phyloP scores from a whole-genome alignment of 2,797 vertebrate species.

The Lophius americanus region DNA sequence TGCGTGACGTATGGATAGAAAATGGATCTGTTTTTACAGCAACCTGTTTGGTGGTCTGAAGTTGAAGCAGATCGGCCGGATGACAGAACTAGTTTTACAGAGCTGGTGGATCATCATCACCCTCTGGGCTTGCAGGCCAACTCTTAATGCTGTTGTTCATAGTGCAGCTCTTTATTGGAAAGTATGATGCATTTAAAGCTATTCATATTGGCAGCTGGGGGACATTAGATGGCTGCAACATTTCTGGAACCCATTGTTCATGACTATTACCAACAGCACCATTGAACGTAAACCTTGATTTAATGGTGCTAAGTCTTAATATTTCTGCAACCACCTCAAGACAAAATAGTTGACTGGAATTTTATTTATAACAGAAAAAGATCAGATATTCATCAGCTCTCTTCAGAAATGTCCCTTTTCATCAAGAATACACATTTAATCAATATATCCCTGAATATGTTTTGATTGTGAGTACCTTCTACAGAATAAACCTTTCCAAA shows the following conservation, averaged over 20 bases:
- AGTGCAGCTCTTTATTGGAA: constrained; percentile 20
- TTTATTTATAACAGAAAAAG: neutral
- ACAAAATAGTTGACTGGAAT: neutral
- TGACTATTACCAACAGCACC: neutral
- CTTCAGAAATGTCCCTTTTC: neutral
- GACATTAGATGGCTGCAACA: too few species aligned
- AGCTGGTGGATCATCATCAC: neutral
- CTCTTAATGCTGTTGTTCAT: constrained; percentile 10
- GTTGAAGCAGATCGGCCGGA: neutral
- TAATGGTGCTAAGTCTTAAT: constrained; percentile 1
- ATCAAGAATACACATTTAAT: neutral
- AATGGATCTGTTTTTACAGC: neutral
- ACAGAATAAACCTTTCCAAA: neutral
- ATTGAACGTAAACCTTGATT: neutral
- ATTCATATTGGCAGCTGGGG: constrained; percentile 4
- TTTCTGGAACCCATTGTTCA: too few species aligned
- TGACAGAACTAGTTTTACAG: constrained; percentile 13
- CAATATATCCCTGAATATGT: too few species aligned
- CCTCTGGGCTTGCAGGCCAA: constrained; percentile 1
- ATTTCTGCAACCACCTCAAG: neutral
- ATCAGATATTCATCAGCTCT: neutral
- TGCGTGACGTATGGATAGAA: neutral
- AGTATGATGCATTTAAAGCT: constrained; percentile 7
- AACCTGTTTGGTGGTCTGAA: constrained; percentile 5
- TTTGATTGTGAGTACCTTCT: neutral